Base-by-base conservation (phyloP, 37 sponge, comb jelly and placozoan species). In the Dysidea cf. avara region DNA sequence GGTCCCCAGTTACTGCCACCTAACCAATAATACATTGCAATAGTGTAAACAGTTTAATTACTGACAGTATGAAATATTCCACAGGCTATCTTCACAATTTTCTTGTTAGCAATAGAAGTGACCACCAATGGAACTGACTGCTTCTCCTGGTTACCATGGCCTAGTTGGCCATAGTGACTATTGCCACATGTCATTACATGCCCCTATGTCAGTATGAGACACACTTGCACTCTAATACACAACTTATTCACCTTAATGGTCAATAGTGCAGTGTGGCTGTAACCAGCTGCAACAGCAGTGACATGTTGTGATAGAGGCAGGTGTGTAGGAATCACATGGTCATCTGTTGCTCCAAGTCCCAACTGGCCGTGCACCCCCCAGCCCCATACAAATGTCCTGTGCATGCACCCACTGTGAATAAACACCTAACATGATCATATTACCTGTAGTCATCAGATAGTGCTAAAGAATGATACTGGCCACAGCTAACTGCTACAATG, bases 301-400 rank as follows among this genome's bases (percentile, higher is more conserved):
- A 88, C 82, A 30, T 76, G 48, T 38, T 29, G 53, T 25, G 29
- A 74, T 17, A 64, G 24, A 12, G 47, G 71, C 36, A 74, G 68
- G 37, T 78, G 89, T 16, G 86, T 74, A 25, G 94, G 94, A 18
- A 84, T 35, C 20, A 63, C 43, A 48, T 53, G 47, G 55, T 93
- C 86, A 0, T 84, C 90, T 9, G 60, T 58, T 16, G 56, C 60
- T 50, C 67, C 53, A 43, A 85, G 60, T 13, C 94, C 94, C 34
- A 88, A 73, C 76, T 93, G 94, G 2, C 86, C 82, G 64, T 88
- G 90, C 31, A 80, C 86, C 32, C 83, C 83, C 83, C 86, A 88
- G 20, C 94, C 94, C 94, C 94, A 93, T 21, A 73, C 69, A 83
- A 86, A 93, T 18, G 85, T 76, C 61, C 89, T 89, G 62, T 7